Base-by-base conservation (phyloP, 2,113 vertebrate genomes). In the Nipponia nippon region DNA sequence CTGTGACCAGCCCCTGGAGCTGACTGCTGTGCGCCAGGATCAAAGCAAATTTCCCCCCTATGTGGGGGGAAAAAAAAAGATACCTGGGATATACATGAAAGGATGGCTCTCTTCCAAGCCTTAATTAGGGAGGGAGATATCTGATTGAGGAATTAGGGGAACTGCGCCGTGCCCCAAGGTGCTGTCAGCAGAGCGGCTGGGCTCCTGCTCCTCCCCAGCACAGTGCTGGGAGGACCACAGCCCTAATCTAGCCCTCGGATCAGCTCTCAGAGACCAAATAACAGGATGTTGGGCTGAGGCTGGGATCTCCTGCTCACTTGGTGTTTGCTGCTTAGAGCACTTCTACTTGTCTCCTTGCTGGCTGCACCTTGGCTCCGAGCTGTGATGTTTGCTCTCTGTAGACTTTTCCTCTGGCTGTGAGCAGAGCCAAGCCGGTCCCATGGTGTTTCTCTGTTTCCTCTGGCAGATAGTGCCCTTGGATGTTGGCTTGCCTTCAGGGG, bases 221-320 rank as follows among this genome's bases (percentile, higher is more conserved):
- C 19, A 32, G 70, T 1, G 0, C 47, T 36, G 6, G 40, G 55
- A 86, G 79, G 26, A 83, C 67, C 87, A 87, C 36, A 76, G 90
- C 53, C 49, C 72, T 89, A 63, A 95, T 93, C 93, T 80, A 4
- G 20, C n/a, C 49, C 61, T 69, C 0, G 3, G 70, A 95, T 94
- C 92, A 85, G 62, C 58, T 62, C 76, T 65, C 1, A 0, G n/a
- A 69, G 80, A 46, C 53, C 63, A 80, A 93, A 61, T 53, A 95
- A 96, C 92, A 94, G 75, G 85, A 93, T 94, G 88, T 22, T 76
- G 85, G 90, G 71, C 93, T 94, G 70, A 59, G 86, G 29, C 89
- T 86, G 70, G 30, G 52, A 82, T 85, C 69, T 94, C 49, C 72
- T 84, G 55, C 81, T 66, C 55, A 1, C 15, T 87, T 23, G 40